Evolutionary conservation across 2,113 vertebrate genomes (phyloP).

Genomic region (Passerina amoena): DNA sequence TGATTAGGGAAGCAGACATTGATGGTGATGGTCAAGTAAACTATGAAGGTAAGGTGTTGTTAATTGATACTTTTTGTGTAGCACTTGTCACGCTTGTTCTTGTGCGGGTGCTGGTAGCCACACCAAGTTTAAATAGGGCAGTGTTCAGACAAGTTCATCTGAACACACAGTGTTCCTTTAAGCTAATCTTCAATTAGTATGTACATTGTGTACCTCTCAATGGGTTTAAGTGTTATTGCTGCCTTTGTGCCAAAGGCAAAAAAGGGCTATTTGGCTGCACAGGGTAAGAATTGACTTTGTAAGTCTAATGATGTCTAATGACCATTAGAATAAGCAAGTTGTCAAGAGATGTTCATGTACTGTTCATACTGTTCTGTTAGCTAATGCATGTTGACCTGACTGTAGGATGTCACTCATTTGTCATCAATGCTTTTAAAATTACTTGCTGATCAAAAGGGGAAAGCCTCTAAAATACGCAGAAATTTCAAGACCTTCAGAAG

Average conservation of each 20-base stretch:
- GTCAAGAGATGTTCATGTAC: background rate
- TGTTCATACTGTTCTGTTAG: background rate
- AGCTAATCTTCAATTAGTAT: background rate
- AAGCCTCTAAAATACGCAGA: background rate
- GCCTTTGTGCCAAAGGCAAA: background rate
- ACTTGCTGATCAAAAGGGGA: background rate
- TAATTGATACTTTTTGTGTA: background rate
- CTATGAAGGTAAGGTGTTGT: constrained; percentile 89
- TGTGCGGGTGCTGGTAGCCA: background rate
- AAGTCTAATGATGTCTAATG: background rate
- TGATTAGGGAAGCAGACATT: constrained; percentile 99
- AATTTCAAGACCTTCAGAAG: background rate
- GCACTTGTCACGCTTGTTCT: rapidly evolving
- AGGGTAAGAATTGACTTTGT: background rate
- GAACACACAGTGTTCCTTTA: background rate
- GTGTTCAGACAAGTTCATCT: background rate
- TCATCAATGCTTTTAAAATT: background rate
- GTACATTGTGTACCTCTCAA: background rate
- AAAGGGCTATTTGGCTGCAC: background rate
- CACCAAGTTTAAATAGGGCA: background rate
- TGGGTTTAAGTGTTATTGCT: background rate
- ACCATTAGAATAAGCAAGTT: background rate
- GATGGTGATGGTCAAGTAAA: constrained; percentile 99
- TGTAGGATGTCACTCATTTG: background rate
- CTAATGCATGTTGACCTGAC: background rate